A percentile compares a stretch with the other conserved stretches of the same genome.
phyloP scores from a whole-genome alignment of 2,888 invertebrate species.

The Cepaea hortensis region DNA sequence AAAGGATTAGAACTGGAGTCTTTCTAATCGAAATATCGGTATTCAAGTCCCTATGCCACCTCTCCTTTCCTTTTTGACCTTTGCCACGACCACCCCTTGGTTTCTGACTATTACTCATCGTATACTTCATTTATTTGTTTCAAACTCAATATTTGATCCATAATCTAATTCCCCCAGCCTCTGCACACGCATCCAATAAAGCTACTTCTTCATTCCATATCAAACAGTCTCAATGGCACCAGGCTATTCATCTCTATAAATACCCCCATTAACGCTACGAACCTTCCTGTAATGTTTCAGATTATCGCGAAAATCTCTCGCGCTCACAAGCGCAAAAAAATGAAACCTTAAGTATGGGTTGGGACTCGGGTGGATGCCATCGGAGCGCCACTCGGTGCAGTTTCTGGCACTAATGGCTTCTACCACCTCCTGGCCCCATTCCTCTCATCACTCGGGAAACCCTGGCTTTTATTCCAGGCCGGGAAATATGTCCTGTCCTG shows the following conservation, averaged over 20 bases:
- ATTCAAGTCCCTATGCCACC: too few species aligned
- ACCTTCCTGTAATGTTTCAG: background rate
- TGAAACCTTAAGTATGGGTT: background rate
- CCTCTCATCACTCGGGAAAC: background rate
- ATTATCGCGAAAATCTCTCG: background rate
- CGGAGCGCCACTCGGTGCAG: constrained; percentile 5
- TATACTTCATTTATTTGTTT: too few species aligned
- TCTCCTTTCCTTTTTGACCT: too few species aligned
- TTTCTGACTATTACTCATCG: too few species aligned
- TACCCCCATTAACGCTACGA: background rate
- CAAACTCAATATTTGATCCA: too few species aligned
- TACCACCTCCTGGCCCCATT: background rate
- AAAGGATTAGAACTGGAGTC: too few species aligned
- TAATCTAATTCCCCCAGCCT: too few species aligned
- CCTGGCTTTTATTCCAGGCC: background rate
- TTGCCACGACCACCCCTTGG: too few species aligned
- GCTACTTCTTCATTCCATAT: background rate
- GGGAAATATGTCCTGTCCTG: background rate
- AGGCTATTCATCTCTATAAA: background rate
- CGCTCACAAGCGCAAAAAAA: background rate
- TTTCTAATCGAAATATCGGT: too few species aligned
- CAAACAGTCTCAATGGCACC: background rate
- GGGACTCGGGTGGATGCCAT: background rate
- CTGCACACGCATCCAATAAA: too few species aligned
- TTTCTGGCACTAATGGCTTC: constrained; percentile 8